Evolutionary conservation across 2,888 invertebrate species (phyloP), one percentile per base, ranked within the genome.

Genomic region (Euzophera pinguis): DNA sequence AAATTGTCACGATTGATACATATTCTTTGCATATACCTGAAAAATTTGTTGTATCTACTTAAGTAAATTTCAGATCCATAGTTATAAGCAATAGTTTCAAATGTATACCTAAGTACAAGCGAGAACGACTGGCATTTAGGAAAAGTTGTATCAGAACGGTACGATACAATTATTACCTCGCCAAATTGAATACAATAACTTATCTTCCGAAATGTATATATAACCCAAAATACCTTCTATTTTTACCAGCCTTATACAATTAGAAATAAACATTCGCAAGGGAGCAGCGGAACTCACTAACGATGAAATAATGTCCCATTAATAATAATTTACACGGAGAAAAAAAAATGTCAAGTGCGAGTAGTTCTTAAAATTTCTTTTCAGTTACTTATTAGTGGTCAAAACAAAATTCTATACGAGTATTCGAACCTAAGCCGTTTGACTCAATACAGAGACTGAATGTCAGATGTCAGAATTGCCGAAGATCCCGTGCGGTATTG

Each of bases 281-380:
- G 32, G 41, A 9, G 37, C 50, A 55, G 53, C 48, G 55, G 50
- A 56, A 54, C 55, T 52, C 52, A 14, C 56, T 59, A 61, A 59
- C 54, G 56, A 59, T 57, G 49, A 57, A 55, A 57, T 61, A 61
- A 61, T 56, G 57, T 50, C 54, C 56, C 49, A 57, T 59, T 61
- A 57, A 59, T 61, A 59, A 57, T 59, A 59, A 61, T 61, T 61
- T 61, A 57, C 56, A 53, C 53, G 48, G 42, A 22, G 45, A 5
- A 32, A 54, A 58, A 58, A 60, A 61, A 58, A 55, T 54, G 54
- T 5, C 45, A 45, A 45, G 45, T 4, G 45, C 32, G 10, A 45
- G 14, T 3, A 32, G 14, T 14, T 45, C 0, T 45, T 32, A 5
- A 35, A 2, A 35, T n/a, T 9, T 38, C 12, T 14, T 38, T 6